A percentile compares a stretch with the other conserved stretches of the same genome.
These are phyloP conservation scores for Amblyraja radiata DNA, from an alignment of 2,797 vertebrate genomes.

Conservation along the genomic window DNA sequence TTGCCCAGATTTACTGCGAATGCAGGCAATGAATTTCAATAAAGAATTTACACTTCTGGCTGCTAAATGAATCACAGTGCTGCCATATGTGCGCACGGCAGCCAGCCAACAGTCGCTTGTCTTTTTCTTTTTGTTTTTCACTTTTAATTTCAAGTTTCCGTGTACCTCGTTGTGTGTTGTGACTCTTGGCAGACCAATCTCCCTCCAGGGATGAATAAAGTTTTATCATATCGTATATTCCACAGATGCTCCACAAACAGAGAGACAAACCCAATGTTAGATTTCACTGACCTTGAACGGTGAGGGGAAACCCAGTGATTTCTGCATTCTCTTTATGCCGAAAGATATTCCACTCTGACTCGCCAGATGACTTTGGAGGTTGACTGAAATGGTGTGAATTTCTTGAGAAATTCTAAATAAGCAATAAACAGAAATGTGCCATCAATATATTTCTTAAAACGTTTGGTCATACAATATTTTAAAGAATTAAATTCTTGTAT, in stretches of 20 bases:
- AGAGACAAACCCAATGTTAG: background rate
- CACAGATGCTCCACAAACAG: background rate
- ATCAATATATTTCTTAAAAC: background rate
- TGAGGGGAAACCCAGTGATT: conserved; percentile 77
- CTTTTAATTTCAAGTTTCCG: no score
- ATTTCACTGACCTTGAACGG: conserved; percentile 79
- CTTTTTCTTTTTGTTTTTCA: no score
- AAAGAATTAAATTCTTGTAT: background rate
- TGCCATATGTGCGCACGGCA: no score
- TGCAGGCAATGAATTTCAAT: background rate
- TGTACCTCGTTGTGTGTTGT: no score
- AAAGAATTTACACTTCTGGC: no score
- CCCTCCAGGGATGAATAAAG: no score
- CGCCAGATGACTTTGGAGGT: conserved; percentile 77
- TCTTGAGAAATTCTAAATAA: conserved; percentile 69
- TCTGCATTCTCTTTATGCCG: conserved; percentile 79
- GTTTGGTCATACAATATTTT: background rate
- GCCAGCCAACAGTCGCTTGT: no score
- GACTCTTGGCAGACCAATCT: no score
- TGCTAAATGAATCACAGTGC: no score
- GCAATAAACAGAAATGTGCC: background rate
- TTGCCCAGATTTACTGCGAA: background rate
- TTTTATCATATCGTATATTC: no score
- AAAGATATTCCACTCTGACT: conserved; percentile 57
- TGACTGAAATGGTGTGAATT: conserved; percentile 71